Evolutionary conservation across 2,888 invertebrate species (phyloP).

Genomic region (Cyaniris semiargus): DNA sequence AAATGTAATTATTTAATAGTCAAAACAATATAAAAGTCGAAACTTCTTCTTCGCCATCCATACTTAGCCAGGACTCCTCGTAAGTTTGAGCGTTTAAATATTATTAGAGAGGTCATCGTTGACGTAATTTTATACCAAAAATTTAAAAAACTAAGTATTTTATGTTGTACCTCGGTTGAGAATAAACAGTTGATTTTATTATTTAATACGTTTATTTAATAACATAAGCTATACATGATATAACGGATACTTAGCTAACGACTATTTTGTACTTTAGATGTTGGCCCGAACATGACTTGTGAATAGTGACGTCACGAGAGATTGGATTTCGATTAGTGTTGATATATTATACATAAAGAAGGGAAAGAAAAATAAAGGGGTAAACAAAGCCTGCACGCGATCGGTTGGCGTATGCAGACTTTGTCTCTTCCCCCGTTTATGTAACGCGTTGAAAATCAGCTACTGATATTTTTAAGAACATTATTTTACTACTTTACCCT

Average conservation of each 20-base stretch:
- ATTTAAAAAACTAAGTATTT: constrained; percentile 18
- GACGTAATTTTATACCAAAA: constrained; percentile 54
- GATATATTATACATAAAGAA: no score
- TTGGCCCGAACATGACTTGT: constrained; percentile 11
- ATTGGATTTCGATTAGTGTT: no score
- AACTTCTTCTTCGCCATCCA: neutral
- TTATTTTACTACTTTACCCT: no score
- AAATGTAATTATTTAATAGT: neutral
- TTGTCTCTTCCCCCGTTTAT: no score
- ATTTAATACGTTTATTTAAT: constrained; percentile 18
- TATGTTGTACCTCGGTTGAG: constrained; percentile 7
- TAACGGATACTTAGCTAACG: constrained; percentile 22
- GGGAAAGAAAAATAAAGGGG: no score
- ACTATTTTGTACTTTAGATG: constrained; percentile 30
- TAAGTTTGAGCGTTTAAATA: neutral
- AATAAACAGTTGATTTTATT: constrained; percentile 16
- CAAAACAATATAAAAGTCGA: neutral
- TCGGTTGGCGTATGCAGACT: no score
- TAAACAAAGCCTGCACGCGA: no score
- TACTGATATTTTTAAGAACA: no score
- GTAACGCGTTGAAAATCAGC: no score
- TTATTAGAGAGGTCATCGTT: neutral
- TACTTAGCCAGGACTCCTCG: neutral
- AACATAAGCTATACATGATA: constrained; percentile 22
- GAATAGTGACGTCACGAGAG: neutral